Percentiles rank a stretch among this genome's conserved stretches.
These are phyloP conservation scores for Glomeris marginata DNA, from an alignment of 2,888 invertebrate genomes.

Conservation along the genomic window DNA sequence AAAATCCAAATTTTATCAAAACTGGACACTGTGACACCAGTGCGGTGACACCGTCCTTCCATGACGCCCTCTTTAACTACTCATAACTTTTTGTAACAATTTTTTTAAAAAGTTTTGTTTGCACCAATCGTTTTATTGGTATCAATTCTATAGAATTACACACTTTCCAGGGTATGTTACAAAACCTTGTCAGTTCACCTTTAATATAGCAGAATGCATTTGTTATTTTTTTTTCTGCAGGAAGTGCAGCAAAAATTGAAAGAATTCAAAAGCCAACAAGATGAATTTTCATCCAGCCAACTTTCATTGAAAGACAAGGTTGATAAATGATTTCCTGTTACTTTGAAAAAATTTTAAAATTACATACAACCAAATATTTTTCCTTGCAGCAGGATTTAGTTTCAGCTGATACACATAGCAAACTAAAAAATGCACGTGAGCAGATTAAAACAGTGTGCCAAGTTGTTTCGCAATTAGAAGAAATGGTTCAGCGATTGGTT, in stretches of 20 bases:
- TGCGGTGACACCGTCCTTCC: too few relatives aligned
- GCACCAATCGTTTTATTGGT: too few relatives aligned
- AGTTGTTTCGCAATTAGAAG: conserved; percentile 26
- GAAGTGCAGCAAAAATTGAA: conserved; percentile 31
- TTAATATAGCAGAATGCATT: too few relatives aligned
- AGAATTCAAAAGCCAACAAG: conserved; percentile 29
- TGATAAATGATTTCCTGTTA: not conserved
- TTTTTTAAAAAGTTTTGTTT: too few relatives aligned
- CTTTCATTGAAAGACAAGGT: conserved; percentile 28
- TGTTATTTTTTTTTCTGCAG: conserved; percentile 20
- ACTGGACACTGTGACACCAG: too few relatives aligned
- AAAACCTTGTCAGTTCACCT: too few relatives aligned
- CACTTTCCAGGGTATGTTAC: too few relatives aligned
- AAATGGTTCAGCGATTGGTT: conserved; percentile 28
- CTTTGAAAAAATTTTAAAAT: not conserved
- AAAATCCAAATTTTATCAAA: too few relatives aligned
- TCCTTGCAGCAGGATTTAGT: conserved; percentile 26
- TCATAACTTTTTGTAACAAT: too few relatives aligned
- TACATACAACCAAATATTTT: conserved; percentile 1
- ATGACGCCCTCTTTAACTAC: too few relatives aligned
- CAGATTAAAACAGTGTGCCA: conserved; percentile 26
- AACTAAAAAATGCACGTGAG: conserved; percentile 27
- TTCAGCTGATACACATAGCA: conserved; percentile 30
- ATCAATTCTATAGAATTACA: too few relatives aligned
- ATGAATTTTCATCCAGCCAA: conserved; percentile 32